These are phyloP conservation scores for Diglossa cyanea DNA, from an alignment of 2,797 vertebrate species.

Conservation along the genomic window DNA sequence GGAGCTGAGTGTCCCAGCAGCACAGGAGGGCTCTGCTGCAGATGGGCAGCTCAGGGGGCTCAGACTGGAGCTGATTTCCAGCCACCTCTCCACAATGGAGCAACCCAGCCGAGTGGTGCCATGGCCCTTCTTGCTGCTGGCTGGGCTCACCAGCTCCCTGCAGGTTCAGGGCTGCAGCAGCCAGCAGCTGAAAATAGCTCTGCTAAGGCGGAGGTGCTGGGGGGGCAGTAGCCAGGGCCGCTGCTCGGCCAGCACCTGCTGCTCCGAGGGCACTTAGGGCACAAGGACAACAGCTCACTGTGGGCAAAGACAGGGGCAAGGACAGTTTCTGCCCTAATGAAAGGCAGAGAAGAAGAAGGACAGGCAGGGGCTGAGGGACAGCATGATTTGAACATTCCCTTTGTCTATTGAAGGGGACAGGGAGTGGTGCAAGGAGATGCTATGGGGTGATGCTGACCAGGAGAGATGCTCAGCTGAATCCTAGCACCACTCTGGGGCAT, in stretches of 20 bases:
- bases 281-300: accelerated
- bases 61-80: background rate
- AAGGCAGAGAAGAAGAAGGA: background rate
- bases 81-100: accelerated
- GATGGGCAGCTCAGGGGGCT: background rate
- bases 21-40: background rate
- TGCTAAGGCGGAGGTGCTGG: background rate
- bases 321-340: background rate
- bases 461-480: background rate
- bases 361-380: background rate
- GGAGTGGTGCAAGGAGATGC: accelerated
- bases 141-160: background rate
- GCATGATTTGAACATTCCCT: accelerated
- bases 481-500: background rate
- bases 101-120: background rate
- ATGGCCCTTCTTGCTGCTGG: accelerated
- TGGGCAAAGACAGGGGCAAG: background rate
- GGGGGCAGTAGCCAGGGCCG: background rate
- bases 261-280: accelerated
- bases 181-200: constrained; percentile 58
- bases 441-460: background rate
- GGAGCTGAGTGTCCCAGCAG: accelerated
- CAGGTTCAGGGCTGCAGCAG: background rate
- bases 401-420: background rate
- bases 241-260: accelerated